Evolutionary conservation across 2,797 vertebrate species (phyloP), one percentile per base, ranked within the genome.

Genomic region (Australoheros facetus): DNA sequence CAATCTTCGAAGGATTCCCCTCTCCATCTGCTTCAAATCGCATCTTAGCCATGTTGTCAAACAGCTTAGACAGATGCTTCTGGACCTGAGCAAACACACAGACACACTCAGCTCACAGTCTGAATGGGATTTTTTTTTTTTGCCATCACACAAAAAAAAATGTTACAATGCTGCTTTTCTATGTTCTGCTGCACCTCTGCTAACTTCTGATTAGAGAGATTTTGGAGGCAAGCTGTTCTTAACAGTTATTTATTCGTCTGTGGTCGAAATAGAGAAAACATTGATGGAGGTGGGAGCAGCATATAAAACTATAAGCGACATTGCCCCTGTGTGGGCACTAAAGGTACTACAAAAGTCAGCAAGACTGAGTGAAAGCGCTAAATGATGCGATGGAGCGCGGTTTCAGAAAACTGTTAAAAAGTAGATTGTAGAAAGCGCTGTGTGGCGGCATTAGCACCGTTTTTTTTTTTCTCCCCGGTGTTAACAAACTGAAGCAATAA

Each of bases 31-130:
- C 69, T 85, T 97, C 94, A 91, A 99, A 99, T 60, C 89, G 91
- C 96, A 99, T 94, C 93, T 94, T 97, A 21, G 96, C 95, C 94
- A 97, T 96, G 89, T 96, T 99, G 96, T 99, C 98, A 82, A 99
- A 99, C 76, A 99, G 95, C 90, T 99, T 99, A 80, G 97, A 96
- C 82, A 99, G 96, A 91, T 99, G 98, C 48, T 93, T 96, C 82
- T 99, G 97, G 85, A 98, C 97, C 98, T 98, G 85, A 56, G 72
- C 78, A 79, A 77, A 92, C 37, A 60, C 28, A 56, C 42, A 84
- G 9, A 77, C 71, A 77, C 34, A 75, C 79, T 54, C 73, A 12
- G 56, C 81, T 85, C 84, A 66, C 21, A 14, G 11, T 34, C 62
- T 58, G 58, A 62, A 48, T 54, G 60, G n/a, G 56, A 58, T 77